Evolutionary conservation across 2,888 invertebrate species (phyloP).

Genomic region (Lithophane leautieri): DNA sequence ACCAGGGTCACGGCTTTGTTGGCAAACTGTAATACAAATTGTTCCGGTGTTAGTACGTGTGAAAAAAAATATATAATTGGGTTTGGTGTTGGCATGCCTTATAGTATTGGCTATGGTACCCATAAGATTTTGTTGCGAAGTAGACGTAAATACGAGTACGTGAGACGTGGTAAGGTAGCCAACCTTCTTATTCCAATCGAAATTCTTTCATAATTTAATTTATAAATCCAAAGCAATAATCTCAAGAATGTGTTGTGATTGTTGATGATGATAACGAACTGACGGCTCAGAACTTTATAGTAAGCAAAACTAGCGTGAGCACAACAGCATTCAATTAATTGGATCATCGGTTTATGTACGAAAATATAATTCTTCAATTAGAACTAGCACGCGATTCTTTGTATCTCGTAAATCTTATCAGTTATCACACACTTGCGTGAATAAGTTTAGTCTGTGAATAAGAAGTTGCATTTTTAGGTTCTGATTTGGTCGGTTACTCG

Average conservation of each 20-base stretch:
- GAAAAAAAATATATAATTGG: not conserved
- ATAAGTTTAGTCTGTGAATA: conserved; percentile 17
- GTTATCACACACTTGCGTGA: conserved; percentile 10
- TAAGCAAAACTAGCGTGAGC: conserved; percentile 40
- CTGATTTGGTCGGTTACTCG: conserved; percentile 12
- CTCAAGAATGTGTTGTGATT: conserved; percentile 18
- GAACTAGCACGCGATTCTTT: conserved; percentile 37
- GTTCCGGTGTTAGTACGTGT: conserved; percentile 5
- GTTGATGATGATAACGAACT: conserved; percentile 4
- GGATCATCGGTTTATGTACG: conserved; percentile 28
- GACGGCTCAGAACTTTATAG: conserved; percentile 13
- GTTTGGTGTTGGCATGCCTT: not conserved
- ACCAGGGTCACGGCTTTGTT: conserved; percentile 95
- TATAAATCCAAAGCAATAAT: conserved; percentile 14
- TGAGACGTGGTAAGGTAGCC: not conserved
- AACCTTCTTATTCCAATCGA: not conserved
- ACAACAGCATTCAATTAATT: conserved; percentile 49
- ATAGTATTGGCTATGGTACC: not conserved
- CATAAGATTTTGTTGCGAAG: not conserved
- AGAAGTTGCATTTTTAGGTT: conserved; percentile 20
- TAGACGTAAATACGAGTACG: not conserved
- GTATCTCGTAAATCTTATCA: conserved; percentile 33
- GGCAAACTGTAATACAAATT: conserved; percentile 84
- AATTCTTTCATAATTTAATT: conserved; percentile 2
- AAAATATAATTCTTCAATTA: conserved; percentile 28